Evolutionary conservation across 2,888 invertebrate genomes (phyloP), one percentile per base, ranked within the genome.

Genomic region (Periphyllus acericola): DNA sequence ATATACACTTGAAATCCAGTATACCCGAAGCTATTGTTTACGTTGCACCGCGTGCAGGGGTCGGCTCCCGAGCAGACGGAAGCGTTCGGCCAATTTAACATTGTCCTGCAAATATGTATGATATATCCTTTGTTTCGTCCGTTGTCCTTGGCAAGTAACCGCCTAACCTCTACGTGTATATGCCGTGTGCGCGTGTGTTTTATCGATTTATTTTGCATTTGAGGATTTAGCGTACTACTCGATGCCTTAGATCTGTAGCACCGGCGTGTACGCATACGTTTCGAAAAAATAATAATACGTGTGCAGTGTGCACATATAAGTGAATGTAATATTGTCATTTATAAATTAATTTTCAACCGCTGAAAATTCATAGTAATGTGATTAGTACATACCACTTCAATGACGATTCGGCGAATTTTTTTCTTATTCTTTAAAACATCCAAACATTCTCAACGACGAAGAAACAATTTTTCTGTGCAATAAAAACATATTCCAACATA

Each of bases 21-120:
- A 32, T 55, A 21, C 4, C 21, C 32, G 25, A n/a, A n/a, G 21
- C 32, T 14, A 32, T 71, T 71, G 29, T 71, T 32, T 71, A 17
- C 29, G 21, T 46, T 46, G 46, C 46, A 46, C 17, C 29, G 4
- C 71, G 32, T 32, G 29, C 29, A 17, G 14, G 29, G 17, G 46
- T 46, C 46, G 11, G 17, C 32, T 32, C 29, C 71, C 29, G 2
- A 32, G 17, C 71, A 11, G 71, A 32, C 71, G 71, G 32, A 71
- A 29, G 71, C 71, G 14, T 71, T 71, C 71, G 32, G 71, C 32
- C 29, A 71, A 71, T 71, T 71, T 71, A 71, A 71, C 71, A 71
- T 71, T 71, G 17, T 32, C 71, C 14, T 14, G 32, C 29, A 71
- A 29, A 29, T 17, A 71, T 29, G 36, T 46, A n/a, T n/a, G n/a